A percentile compares a stretch with the other conserved stretches of the same genome.
Conservation (phyloP, 30 jellyfish, hydroid and myxozoan genomes). For the Cassiopea andromeda region DNA sequence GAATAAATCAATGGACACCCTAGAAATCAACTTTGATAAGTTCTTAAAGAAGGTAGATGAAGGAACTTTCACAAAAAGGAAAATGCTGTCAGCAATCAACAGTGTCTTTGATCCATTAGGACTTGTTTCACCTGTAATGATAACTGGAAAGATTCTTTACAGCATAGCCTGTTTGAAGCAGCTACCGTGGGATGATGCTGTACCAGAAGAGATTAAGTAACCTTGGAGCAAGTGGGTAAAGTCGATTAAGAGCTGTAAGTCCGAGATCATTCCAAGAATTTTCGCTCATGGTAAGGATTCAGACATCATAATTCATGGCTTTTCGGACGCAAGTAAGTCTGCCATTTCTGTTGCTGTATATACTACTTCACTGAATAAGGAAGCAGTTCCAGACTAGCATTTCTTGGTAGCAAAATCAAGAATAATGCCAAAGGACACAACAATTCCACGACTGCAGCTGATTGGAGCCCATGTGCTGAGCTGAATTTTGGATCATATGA, state of each 20-base stretch:
- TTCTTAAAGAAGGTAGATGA: constrained; percentile 28
- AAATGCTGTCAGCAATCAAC: constrained; percentile 64
- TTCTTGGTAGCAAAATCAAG: constrained; percentile 66
- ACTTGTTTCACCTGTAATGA: constrained; percentile 70
- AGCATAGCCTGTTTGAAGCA: constrained; percentile 55
- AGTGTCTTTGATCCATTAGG: constrained; percentile 58
- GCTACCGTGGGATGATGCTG: constrained; percentile 70
- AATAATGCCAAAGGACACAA: constrained; percentile 21
- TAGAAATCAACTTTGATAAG: constrained; percentile 42
- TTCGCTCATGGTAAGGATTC: constrained; percentile 27
- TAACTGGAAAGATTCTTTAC: constrained; percentile 72
- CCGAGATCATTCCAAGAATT: constrained; percentile 48
- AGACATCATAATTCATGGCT: constrained; percentile 47
- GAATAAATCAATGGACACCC: constrained; percentile 39
- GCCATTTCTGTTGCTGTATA: constrained; percentile 41
- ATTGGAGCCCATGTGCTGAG: constrained; percentile 60
- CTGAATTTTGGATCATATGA: constrained; percentile 28
- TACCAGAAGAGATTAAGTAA: constrained; percentile 30
- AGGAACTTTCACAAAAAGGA: constrained; percentile 67
- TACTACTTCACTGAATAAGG: neutral
- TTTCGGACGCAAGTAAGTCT: constrained; percentile 42
- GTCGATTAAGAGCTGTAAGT: constrained; percentile 9
- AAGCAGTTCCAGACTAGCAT: constrained; percentile 32
- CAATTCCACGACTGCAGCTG: constrained; percentile 76
- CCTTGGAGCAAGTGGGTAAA: constrained; percentile 65